Percentiles rank a stretch among this genome's conserved stretches.
Conservation (phyloP, 2,888 invertebrate species). For the Zaprionus obscuricornis region DNA sequence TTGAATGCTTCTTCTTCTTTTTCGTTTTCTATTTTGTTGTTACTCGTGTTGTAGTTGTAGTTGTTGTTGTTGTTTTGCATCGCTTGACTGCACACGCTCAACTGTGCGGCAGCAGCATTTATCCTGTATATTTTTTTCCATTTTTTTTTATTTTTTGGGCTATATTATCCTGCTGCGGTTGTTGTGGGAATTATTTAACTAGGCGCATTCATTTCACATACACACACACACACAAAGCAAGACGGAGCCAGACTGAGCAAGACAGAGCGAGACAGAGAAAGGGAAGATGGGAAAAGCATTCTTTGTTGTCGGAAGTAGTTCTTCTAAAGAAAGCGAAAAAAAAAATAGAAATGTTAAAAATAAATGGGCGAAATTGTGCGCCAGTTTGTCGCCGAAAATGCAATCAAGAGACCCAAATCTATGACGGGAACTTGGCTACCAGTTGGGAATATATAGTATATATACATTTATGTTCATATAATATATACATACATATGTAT, state of each 20-base stretch:
- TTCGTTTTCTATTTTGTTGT: slow-evolving; percentile 18
- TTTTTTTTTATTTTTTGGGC: slow-evolving; percentile 21
- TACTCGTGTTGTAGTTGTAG: slow-evolving; percentile 13
- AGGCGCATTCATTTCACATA: slow-evolving; percentile 54
- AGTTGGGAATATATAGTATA: slow-evolving; percentile 5
- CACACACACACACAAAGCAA: slow-evolving; percentile 5
- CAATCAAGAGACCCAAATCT: slow-evolving; percentile 71
- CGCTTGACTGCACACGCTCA: slow-evolving; percentile 57
- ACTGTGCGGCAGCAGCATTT: slow-evolving; percentile 51
- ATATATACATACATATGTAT: too few species aligned
- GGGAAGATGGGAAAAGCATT: slow-evolving; percentile 10
- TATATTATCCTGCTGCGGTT: slow-evolving; percentile 37
- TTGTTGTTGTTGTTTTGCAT: slow-evolving; percentile 35
- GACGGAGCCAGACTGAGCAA: background rate
- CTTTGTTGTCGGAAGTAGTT: slow-evolving; percentile 59
- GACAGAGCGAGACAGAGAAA: background rate
- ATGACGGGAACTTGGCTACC: slow-evolving; percentile 41
- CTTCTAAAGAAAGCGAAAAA: slow-evolving; percentile 25
- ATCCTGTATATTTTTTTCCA: slow-evolving; percentile 19
- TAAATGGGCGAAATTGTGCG: slow-evolving; percentile 62
- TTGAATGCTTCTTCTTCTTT: slow-evolving; percentile 39
- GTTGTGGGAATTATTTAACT: slow-evolving; percentile 67
- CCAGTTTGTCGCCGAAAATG: slow-evolving; percentile 67
- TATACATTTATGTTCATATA: too few species aligned
- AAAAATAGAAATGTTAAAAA: slow-evolving; percentile 21